phyloP scores from a whole-genome alignment of 2,797 vertebrate species.

The Hoplostethus mediterraneus region DNA sequence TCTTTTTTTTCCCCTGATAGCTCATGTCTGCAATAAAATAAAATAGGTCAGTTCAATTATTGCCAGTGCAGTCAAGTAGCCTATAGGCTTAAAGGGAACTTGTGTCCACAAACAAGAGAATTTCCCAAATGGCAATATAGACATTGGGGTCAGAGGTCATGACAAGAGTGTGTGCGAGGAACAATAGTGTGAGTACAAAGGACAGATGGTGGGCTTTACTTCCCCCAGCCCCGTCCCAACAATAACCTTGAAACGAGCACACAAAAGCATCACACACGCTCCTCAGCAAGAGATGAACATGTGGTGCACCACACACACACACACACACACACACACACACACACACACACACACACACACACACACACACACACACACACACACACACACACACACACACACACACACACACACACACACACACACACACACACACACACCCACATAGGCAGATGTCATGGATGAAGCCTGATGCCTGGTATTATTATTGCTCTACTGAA shows the following conservation, averaged over 20 bases:
- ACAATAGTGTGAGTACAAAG: conserved; percentile 74
- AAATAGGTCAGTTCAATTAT: too few species aligned
- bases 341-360: conserved; percentile 27
- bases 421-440: conserved; percentile 33
- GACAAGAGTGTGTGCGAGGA: conserved; percentile 30
- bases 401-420: conserved; percentile 47
- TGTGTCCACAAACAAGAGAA: conserved; percentile 6
- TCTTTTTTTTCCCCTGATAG: too few species aligned
- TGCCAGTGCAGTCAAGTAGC: too few species aligned
- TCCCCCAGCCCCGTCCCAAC: conserved; percentile 53
- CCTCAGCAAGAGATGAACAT: conserved; percentile 35
- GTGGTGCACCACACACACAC: conserved; percentile 52
- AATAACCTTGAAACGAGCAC: conserved; percentile 66
- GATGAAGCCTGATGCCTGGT: conserved; percentile 30
- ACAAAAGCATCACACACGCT: conserved; percentile 67
- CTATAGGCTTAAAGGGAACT: not conserved
- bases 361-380: conserved; percentile 46
- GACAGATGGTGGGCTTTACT: conserved; percentile 77
- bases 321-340: conserved; percentile 37
- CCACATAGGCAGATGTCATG: conserved; percentile 34
- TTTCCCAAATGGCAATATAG: conserved; percentile 16
- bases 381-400: conserved; percentile 39
- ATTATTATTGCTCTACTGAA: conserved; percentile 1
- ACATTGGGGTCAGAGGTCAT: conserved; percentile 41
- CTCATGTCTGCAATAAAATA: too few species aligned